Evolutionary conservation across 2,797 vertebrate species (phyloP), one percentile per base, ranked within the genome.

Genomic region (Acrossocheilus wenchowensis): DNA sequence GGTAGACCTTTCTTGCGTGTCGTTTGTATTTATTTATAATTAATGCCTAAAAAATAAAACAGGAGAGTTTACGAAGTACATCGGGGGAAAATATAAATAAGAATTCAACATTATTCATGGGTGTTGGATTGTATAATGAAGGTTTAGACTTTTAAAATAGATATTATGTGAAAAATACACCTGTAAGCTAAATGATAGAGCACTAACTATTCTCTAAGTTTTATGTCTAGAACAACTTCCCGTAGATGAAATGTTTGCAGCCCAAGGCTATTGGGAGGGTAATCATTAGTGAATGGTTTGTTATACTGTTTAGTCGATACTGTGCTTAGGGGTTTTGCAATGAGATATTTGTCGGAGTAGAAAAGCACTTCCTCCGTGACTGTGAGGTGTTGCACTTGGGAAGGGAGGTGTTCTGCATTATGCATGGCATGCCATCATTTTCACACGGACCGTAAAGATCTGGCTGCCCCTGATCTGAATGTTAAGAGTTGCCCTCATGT

Each of bases 1-100:
- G 78, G 97, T 99, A 99, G 97, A 98, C 97, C 98, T 98, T 99
- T 97, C 97, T 97, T 96, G 97, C 97, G 97, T 98, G 97, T 97
- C 92, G 92, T 95, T 95, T 98, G 97, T 99, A 98, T 99, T 99
- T 99, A 99, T 99, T 99, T 99, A 99, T 99, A 96, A 97, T 97
- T 98, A 97, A 97, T 96, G 95, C 94, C 97, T 97, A 96, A 96
- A 96, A 75, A 88, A 90, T 87, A 79, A 89, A 91, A 89, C 91
- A 91, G 93, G 93, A 93, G 94, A 93, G 92, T 94, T 92, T 92
- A 94, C 96, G 94, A 96, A 96, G 87, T 97, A 94, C 97, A 96
- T 96, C 54, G 50, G 86, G 86, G 72, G 57, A 75, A 87, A 87
- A 45, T 45, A 95, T 95, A 95, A 95, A 96, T 95, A 96, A 96